Conservation (phyloP, 1,140 invertebrate species). For the Diorhabda elongata region DNA sequence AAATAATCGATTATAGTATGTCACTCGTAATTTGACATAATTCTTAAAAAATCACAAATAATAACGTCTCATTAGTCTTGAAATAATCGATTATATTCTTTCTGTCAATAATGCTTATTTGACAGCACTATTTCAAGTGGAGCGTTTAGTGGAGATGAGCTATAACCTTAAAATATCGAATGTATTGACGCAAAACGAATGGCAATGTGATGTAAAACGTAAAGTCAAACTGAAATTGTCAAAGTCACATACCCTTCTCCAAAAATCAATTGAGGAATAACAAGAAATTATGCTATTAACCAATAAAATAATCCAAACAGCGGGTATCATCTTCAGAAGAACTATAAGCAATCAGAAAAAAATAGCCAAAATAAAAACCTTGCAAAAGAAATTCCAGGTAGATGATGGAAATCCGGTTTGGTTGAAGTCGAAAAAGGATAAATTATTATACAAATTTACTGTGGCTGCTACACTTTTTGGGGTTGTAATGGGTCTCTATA, state of each 20-base stretch:
- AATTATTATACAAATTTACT: constrained; percentile 1
- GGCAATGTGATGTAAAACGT: too few species aligned
- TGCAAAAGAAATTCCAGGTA: constrained; percentile 13
- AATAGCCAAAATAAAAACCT: background rate
- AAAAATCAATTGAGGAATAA: background rate
- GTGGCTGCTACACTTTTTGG: background rate
- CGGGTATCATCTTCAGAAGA: background rate
- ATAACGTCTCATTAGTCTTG: too few species aligned
- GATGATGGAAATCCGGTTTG: constrained; percentile 11
- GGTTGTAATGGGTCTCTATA: background rate
- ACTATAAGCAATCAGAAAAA: background rate
- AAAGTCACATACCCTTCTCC: background rate
- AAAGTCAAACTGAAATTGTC: background rate
- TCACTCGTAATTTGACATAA: too few species aligned
- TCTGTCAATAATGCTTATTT: too few species aligned
- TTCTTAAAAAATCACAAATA: too few species aligned
- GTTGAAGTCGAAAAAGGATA: constrained; percentile 4
- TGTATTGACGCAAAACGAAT: too few species aligned
- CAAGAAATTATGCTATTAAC: background rate
- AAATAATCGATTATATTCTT: too few species aligned
- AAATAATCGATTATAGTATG: too few species aligned
- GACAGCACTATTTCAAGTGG: too few species aligned
- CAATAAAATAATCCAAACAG: background rate
- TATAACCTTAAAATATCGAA: too few species aligned
- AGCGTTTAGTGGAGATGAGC: too few species aligned